Percentiles rank a stretch among this genome's conserved stretches.
Conservation (phyloP, 2,888 invertebrate species). For the Boloria euphrosyne region DNA sequence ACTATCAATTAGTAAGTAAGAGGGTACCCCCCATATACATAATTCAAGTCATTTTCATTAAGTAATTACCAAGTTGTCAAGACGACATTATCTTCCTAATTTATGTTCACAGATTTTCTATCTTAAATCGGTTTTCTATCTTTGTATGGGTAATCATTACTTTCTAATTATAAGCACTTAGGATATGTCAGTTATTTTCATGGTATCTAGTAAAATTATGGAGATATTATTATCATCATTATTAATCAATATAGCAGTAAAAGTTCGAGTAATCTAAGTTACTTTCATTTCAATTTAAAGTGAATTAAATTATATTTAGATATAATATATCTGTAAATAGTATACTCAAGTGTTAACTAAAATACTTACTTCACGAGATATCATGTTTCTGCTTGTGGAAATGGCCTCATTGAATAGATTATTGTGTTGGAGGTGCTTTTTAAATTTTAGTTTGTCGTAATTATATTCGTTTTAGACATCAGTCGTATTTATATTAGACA, state of each 20-base stretch:
- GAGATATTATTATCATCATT: conserved; percentile 4
- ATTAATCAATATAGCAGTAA: conserved; percentile 7
- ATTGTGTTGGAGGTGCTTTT: too few relatives aligned
- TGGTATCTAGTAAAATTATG: conserved; percentile 4
- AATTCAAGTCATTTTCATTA: conserved; percentile 28
- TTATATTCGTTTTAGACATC: too few relatives aligned
- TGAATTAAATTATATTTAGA: too few relatives aligned
- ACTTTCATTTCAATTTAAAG: conserved; percentile 1
- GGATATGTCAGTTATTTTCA: conserved; percentile 17
- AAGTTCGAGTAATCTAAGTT: neutral
- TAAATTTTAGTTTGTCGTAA: too few relatives aligned
- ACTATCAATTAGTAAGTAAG: neutral
- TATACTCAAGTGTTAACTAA: too few relatives aligned
- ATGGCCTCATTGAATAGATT: too few relatives aligned
- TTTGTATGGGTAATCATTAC: conserved; percentile 30
- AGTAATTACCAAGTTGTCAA: conserved; percentile 32
- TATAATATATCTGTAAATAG: too few relatives aligned
- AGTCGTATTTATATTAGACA: too few relatives aligned
- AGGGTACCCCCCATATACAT: conserved; percentile 18
- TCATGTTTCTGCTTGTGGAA: too few relatives aligned
- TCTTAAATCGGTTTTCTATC: conserved; percentile 32
- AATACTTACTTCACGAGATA: too few relatives aligned
- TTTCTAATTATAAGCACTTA: conserved; percentile 35
- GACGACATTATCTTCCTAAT: conserved; percentile 32
- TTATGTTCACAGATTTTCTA: conserved; percentile 35